Base-by-base conservation (phyloP, 2,888 invertebrate species). In the Capitulum mitella region DNA sequence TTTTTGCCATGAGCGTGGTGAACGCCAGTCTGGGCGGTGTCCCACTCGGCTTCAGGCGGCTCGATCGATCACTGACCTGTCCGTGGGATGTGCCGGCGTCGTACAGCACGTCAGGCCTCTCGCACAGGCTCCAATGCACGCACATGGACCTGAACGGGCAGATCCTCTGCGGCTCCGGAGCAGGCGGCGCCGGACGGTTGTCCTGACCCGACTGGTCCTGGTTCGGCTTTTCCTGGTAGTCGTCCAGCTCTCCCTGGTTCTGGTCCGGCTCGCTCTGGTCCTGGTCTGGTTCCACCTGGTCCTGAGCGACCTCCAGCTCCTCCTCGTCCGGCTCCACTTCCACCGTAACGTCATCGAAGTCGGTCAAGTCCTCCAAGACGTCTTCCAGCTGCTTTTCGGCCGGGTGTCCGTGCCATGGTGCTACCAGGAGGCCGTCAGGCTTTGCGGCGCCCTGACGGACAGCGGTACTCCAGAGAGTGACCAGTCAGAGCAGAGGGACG, bases 331-430 rank as follows among this genome's bases (percentile, higher is more conserved):
- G 29, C 8, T 10, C 22, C n/a, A 29, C 58, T 29, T 3, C 58
- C n/a, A n/a, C 58, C 1, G 8, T 1, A 6, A 29, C 8, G 58
- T 58, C 58, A 19, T 26, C 58, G 22, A 6, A 19, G 58, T 58
- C 58, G 0, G 6, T 2, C 16, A 29, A 0, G 0, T 6, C 8
- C 29, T n/a, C 5, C n/a, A 1, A 3, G 0, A 10, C 29, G n/a
- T 0, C 8, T 1, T 58, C 58, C 29, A 22, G n/a, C n/a, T n/a
- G n/a, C n/a, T n/a, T n/a, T n/a, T n/a, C 58, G n/a, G n/a, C 3
- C 1, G 22, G 10, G 29, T 58, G 58, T 29, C 58, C 29, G 22
- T 16, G 6, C 58, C 58, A 58, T 1, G 58, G 58, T 29, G 22
- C 10, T 6, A 29, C 58, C 58, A 58, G 29, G 2, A 58, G 29